These are phyloP conservation scores for Colius striatus DNA, from an alignment of 2,113 vertebrate species.

Conservation along the genomic window DNA sequence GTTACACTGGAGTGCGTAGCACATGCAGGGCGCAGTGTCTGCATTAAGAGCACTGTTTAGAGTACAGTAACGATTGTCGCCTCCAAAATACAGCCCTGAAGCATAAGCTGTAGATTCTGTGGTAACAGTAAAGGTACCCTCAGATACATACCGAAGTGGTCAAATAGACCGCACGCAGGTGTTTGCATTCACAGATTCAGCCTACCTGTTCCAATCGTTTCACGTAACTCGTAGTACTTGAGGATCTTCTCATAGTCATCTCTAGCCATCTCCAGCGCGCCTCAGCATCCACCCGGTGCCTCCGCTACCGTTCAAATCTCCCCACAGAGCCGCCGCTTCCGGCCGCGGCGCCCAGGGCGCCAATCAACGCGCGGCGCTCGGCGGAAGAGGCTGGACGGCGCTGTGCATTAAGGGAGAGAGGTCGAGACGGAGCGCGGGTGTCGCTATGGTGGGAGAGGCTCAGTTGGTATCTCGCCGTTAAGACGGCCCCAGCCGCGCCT, in stretches of 20 bases:
- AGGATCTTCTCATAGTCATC: constrained; percentile 76
- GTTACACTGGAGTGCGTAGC: rapidly evolving
- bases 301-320: not conserved
- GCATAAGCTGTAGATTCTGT: rapidly evolving
- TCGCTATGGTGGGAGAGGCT: no score
- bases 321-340: not conserved
- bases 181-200: no score
- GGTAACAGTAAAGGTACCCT: not conserved
- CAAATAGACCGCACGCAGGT: no score
- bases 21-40: rapidly evolving
- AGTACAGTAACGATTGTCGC: no score
- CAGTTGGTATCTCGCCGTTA: not conserved
- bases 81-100: not conserved
- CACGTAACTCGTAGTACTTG: constrained; percentile 77
- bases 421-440: rapidly evolving
- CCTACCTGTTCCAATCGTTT: constrained; percentile 81
- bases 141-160: rapidly evolving
- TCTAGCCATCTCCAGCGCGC: constrained; percentile 18
- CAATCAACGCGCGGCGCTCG: not conserved
- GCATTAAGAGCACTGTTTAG: no score
- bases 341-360: rapidly evolving
- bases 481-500: not conserved
- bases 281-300: rapidly evolving
- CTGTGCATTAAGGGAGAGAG: not conserved
- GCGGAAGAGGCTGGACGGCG: not conserved